Conservation (phyloP, 2,113 vertebrate species). For the Cercopithecus mona region DNA sequence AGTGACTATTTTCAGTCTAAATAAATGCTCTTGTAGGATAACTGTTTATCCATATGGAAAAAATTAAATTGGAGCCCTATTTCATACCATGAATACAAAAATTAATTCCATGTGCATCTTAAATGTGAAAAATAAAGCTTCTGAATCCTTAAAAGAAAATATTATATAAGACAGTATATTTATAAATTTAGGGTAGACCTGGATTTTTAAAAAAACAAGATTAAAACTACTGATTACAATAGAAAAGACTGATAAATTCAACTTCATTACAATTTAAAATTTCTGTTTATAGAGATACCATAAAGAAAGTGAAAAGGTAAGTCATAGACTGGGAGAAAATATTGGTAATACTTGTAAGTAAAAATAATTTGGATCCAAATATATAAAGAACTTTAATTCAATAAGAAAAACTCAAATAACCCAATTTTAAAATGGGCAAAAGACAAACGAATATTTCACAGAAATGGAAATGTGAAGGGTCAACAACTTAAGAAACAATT, state of each 20-base stretch:
- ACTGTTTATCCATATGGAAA: not conserved
- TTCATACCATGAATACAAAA: not conserved
- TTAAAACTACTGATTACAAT: not conserved
- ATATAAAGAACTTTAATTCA: not conserved
- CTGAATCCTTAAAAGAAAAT: not conserved
- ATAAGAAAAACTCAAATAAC: not conserved
- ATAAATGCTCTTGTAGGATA: not conserved
- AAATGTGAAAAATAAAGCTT: not conserved
- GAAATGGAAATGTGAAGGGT: not conserved
- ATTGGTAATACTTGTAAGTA: not conserved
- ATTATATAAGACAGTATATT: not conserved
- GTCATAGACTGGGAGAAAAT: not conserved
- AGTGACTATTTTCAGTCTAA: constrained; percentile 10
- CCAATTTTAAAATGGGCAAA: not conserved
- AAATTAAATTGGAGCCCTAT: not conserved
- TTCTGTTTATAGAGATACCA: not conserved
- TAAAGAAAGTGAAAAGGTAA: not conserved
- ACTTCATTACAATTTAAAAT: not conserved
- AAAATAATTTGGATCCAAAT: not conserved
- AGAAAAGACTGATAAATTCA: not conserved
- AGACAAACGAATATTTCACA: not conserved
- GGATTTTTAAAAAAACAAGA: not conserved
- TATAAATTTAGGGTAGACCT: not conserved
- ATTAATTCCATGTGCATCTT: not conserved
- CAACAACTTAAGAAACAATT: not conserved